These are phyloP conservation scores for Drosophila pallidifrons DNA, from an alignment of 1,140 invertebrate species.

Conservation along the genomic window DNA sequence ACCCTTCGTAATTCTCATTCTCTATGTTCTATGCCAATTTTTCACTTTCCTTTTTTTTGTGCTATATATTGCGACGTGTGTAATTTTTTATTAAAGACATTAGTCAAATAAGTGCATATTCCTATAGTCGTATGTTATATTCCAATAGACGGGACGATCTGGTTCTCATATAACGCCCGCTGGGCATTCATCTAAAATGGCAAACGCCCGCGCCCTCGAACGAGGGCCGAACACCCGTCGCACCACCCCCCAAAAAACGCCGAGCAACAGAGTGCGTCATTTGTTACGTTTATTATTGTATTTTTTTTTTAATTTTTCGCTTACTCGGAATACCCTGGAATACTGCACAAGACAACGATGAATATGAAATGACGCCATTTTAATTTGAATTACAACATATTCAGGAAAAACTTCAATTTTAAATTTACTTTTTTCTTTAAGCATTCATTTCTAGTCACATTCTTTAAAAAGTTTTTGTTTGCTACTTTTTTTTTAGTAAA, in stretches of 20 bases:
- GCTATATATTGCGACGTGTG: constrained; percentile 58
- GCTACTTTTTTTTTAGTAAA: too few species aligned
- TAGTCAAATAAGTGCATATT: constrained; percentile 80
- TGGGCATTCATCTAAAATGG: constrained; percentile 78
- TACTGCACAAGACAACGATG: too few species aligned
- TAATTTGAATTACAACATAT: too few species aligned
- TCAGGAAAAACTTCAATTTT: too few species aligned
- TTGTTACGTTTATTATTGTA: constrained; percentile 80
- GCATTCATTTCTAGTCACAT: too few species aligned
- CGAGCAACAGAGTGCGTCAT: constrained; percentile 68
- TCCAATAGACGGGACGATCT: constrained; percentile 46
- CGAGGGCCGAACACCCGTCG: constrained; percentile 33
- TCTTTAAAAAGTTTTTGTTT: too few species aligned
- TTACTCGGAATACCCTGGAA: constrained; percentile 22
- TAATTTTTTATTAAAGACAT: constrained; percentile 84
- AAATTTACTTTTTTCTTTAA: too few species aligned
- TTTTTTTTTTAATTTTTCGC: constrained; percentile 28
- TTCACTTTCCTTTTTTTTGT: constrained; percentile 62
- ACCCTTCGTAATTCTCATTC: constrained; percentile 30
- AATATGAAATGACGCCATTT: background rate
- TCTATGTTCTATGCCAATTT: constrained; percentile 61
- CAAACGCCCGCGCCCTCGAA: constrained; percentile 57
- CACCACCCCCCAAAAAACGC: constrained; percentile 10
- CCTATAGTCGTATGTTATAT: constrained; percentile 11
- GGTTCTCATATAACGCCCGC: constrained; percentile 68